Conservation (phyloP, 1,140 invertebrate genomes). For the Drepana arcuata region DNA sequence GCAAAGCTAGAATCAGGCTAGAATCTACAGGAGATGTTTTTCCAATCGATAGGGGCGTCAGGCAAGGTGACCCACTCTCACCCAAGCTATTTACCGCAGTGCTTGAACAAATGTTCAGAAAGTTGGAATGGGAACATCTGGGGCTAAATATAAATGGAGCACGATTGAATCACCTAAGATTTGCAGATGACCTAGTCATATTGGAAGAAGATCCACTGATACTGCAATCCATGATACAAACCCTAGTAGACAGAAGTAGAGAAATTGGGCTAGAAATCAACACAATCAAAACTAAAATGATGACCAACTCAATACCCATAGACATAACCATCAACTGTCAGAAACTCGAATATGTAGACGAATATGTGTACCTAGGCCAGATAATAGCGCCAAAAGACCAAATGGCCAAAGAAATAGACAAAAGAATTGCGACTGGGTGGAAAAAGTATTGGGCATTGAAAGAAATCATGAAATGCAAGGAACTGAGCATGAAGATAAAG, state of each 20-base stretch:
- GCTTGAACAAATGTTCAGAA: conserved; percentile 18
- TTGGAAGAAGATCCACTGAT: neutral
- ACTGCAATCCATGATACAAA: neutral
- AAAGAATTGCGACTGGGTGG: neutral
- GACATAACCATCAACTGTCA: neutral
- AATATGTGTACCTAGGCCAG: neutral
- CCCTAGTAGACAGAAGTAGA: neutral
- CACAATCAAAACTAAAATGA: neutral
- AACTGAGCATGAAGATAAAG: conserved; percentile 2
- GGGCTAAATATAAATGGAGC: conserved; percentile 17
- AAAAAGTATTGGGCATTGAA: neutral
- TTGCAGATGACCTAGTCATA: conserved; percentile 2
- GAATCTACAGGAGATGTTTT: conserved; percentile 18
- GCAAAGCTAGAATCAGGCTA: conserved; percentile 4
- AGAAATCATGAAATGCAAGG: neutral
- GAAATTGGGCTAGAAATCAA: neutral
- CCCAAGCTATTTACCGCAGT: conserved; percentile 22
- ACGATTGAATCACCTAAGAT: conserved; percentile 16
- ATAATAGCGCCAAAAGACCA: neutral
- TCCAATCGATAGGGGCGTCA: conserved; percentile 28
- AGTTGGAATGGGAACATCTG: conserved; percentile 13
- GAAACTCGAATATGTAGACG: neutral
- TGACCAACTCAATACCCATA: neutral
- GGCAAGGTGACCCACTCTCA: conserved; percentile 23
- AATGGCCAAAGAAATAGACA: neutral